Base-by-base conservation (phyloP, 2,797 vertebrate species). In the Amblyraja radiata region DNA sequence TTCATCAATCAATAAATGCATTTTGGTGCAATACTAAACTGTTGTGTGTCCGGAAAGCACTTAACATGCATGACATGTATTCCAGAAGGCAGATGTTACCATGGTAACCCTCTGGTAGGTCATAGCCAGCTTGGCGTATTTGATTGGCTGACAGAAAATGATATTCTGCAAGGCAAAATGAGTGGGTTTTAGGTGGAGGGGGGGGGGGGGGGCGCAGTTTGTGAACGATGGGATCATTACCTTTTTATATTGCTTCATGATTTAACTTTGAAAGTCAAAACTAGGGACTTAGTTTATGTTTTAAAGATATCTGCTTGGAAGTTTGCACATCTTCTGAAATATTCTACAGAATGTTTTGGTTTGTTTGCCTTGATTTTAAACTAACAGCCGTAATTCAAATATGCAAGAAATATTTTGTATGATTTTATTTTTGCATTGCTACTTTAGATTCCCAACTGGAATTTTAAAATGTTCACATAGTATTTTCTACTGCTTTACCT, bases 31-130 rank as follows among this genome's bases (percentile, higher is more conserved):
- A 58, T 68, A 76, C 32, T 63, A 81, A 21, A 46, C 58, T 21
- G 68, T 90, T 86, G 93, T 86, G 93, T 94, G 95, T 95, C 94
- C 96, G 95, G 94, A 93, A 96, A 96, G 96, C 97, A 98, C 98
- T 99, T 99, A 99, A 98, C 97, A 99, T 99, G 98, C 98, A 98
- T 97, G 97, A 97, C 97, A 97, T 97, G 98, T 98, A 97, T 97
- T 97, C 96, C 95, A 94, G 98, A 98, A 99, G 98, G 98, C 97
- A 96, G 97, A 95, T 95, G 97, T 97, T 97, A 96, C 96, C 96
- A 97, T 98, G 97, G 97, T 95, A 97, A 97, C 97, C 96, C 98
- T 96, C 95, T 96, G 96, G 96, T 96, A 96, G 98, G 98, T 99
- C 98, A 99, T 98, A 97, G 97, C 97, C 97, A 95, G 96, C 97